Conservation (phyloP, 2,797 vertebrate genomes). For the Cryptoprocta ferox region DNA sequence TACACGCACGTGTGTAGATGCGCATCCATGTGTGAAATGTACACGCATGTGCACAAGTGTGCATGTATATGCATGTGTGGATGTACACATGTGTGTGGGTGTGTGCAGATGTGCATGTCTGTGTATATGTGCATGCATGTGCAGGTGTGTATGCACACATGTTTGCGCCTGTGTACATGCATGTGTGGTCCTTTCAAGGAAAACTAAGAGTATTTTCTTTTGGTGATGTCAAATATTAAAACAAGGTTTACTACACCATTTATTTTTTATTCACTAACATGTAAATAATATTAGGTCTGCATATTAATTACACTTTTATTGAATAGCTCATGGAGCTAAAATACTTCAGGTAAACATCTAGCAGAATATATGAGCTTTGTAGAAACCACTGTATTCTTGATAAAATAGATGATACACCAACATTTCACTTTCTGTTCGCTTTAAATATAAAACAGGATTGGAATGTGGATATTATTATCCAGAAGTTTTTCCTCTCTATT, state of each 20-base stretch:
- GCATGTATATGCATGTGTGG: rapidly evolving
- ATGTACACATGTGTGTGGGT: neutral
- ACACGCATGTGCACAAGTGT: rapidly evolving
- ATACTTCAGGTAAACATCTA: neutral
- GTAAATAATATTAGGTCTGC: neutral
- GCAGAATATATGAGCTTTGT: neutral
- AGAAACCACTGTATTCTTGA: neutral
- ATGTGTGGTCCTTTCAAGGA: neutral
- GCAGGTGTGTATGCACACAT: too few species aligned
- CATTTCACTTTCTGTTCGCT: neutral
- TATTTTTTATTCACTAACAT: neutral
- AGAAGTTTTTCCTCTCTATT: neutral
- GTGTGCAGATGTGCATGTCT: too few species aligned
- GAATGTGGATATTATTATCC: neutral
- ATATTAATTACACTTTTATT: neutral
- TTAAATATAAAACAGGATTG: neutral
- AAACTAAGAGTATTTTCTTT: neutral
- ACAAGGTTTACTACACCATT: neutral
- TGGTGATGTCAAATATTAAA: neutral
- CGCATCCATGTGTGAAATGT: neutral
- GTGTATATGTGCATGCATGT: too few species aligned
- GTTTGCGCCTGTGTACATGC: too few species aligned
- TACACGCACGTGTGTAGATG: neutral
- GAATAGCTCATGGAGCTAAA: neutral
- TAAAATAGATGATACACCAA: neutral